These are phyloP conservation scores for Atrina japonica DNA, from an alignment of 2,888 invertebrate species.

Conservation along the genomic window DNA sequence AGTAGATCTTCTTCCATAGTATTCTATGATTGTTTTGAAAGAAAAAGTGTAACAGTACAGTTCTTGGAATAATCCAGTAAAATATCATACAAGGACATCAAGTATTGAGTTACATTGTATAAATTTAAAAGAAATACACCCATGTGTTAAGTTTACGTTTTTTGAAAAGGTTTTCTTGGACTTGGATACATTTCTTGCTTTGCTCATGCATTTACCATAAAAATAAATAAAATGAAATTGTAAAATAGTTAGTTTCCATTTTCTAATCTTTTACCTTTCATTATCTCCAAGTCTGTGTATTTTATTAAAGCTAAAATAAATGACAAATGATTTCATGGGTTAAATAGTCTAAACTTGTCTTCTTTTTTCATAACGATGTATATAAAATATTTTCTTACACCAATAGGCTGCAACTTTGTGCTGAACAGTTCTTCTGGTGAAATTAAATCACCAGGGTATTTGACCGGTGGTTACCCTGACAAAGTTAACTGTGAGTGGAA, in stretches of 20 bases:
- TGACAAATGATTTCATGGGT: neutral
- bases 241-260: neutral
- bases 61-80: no score
- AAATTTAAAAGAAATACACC: neutral
- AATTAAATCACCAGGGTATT: conserved; percentile 26
- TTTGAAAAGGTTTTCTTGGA: no score
- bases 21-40: no score
- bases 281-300: neutral
- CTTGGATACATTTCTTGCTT: no score
- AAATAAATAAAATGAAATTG: neutral
- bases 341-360: neutral
- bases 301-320: neutral
- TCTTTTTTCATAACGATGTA: neutral
- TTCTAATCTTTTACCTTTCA: neutral
- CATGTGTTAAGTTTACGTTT: no score
- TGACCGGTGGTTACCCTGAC: conserved; percentile 22
- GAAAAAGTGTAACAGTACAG: no score
- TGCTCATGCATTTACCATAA: no score
- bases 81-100: no score
- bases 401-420: conserved; percentile 20
- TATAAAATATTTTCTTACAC: neutral
- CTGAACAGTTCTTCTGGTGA: conserved; percentile 4
- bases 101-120: neutral
- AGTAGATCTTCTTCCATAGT: no score
- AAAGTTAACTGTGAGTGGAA: conserved; percentile 29